Evolutionary conservation across 2,888 invertebrate species (phyloP).

Genomic region (Lepas anatifera): DNA sequence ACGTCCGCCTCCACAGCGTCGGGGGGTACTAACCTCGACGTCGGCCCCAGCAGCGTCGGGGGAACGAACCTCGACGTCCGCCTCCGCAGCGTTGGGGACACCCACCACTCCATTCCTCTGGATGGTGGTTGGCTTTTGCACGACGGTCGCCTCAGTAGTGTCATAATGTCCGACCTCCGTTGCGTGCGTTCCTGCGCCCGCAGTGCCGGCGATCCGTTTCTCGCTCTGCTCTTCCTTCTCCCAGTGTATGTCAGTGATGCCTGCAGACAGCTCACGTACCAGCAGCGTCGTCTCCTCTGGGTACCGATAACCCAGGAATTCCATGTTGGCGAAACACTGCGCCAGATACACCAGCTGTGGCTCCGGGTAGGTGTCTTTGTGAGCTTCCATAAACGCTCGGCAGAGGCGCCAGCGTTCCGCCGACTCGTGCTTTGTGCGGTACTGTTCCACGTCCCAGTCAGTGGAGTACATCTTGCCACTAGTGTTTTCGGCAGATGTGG

Average conservation of each 20-base stretch:
- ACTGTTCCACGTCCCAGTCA: constrained; percentile 60
- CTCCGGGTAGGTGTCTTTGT: constrained; percentile 61
- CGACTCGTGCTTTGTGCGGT: constrained; percentile 60
- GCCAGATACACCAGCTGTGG: constrained; percentile 73
- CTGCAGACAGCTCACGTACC: constrained; percentile 57
- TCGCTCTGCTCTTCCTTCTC: constrained; percentile 47
- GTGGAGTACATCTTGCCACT: too few relatives aligned
- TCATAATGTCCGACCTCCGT: too few relatives aligned
- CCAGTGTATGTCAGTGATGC: constrained; percentile 58
- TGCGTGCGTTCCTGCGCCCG: too few relatives aligned
- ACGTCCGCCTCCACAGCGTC: too few relatives aligned
- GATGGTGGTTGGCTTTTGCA: too few relatives aligned
- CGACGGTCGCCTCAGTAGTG: too few relatives aligned
- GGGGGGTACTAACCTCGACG: too few relatives aligned
- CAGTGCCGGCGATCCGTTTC: constrained; percentile 57
- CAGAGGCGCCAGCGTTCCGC: constrained; percentile 83
- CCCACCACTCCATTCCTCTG: too few relatives aligned
- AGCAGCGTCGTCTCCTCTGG: constrained; percentile 67
- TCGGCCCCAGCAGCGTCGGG: too few relatives aligned
- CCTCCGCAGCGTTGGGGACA: constrained; percentile 64
- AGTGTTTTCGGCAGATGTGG: too few relatives aligned
- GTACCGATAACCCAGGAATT: constrained; percentile 76
- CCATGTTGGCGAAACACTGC: constrained; percentile 80
- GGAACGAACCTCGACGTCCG: too few relatives aligned
- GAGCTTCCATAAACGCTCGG: constrained; percentile 60